A percentile compares a stretch with the other conserved stretches of the same genome.
phyloP scores from a whole-genome alignment of 1,140 invertebrate genomes.

The Scylla paramamosain region DNA sequence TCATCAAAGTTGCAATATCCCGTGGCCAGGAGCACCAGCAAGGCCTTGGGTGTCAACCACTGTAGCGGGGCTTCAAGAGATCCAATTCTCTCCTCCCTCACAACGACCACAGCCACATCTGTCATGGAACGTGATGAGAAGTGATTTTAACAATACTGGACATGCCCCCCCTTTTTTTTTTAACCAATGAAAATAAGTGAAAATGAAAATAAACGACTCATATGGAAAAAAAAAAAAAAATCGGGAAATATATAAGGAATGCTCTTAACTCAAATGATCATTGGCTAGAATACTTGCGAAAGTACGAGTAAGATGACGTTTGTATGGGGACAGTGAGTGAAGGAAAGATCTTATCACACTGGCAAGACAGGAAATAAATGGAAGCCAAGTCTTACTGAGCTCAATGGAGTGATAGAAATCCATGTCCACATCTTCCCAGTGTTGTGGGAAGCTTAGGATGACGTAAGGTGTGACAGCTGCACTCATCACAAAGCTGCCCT shows the following conservation, averaged over 20 bases:
- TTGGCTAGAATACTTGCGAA: too few relatives aligned
- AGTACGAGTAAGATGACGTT: too few relatives aligned
- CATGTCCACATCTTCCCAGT: background rate
- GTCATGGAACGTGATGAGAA: background rate
- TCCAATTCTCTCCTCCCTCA: background rate
- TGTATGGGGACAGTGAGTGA: too few relatives aligned
- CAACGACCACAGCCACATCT: conserved; percentile 22
- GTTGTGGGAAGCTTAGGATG: background rate
- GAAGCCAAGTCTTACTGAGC: background rate
- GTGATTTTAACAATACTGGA: background rate
- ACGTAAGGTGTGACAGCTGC: background rate
- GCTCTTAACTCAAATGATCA: too few relatives aligned
- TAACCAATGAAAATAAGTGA: too few relatives aligned
- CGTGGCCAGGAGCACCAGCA: background rate
- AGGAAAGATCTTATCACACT: too few relatives aligned
- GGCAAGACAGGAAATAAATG: too few relatives aligned
- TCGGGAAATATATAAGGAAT: too few relatives aligned
- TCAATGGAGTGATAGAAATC: background rate
- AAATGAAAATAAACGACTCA: too few relatives aligned
- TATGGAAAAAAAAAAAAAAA: too few relatives aligned
- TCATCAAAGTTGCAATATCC: background rate
- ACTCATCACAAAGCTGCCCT: background rate
- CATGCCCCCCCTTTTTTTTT: background rate
- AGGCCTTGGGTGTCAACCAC: background rate
- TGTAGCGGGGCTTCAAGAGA: background rate